A percentile compares a stretch with the other conserved stretches of the same genome.
Evolutionary conservation across 1,140 invertebrate genomes (phyloP).

Genomic region (Leptinotarsa texana): DNA sequence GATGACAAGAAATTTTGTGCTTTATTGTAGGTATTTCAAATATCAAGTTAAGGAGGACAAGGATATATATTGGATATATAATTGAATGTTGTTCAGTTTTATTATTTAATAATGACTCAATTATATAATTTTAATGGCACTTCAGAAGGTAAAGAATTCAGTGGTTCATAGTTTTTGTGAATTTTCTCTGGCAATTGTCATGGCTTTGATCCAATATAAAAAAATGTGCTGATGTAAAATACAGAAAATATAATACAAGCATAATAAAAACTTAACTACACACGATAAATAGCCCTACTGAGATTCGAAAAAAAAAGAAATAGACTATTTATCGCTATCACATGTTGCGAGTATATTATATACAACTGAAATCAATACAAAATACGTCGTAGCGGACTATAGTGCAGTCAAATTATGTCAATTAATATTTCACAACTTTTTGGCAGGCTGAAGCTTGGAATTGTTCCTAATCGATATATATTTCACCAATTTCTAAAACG

Average conservation of each 20-base stretch:
- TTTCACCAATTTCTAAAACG: not conserved
- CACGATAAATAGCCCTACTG: constrained; percentile 40
- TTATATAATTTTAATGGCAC: constrained; percentile 5
- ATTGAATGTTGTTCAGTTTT: not conserved
- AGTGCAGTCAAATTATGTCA: constrained; percentile 8
- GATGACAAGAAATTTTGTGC: too few relatives aligned
- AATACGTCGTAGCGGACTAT: constrained; percentile 9
- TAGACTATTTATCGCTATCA: constrained; percentile 47
- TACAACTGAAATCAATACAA: constrained; percentile 33
- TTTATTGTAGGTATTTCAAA: too few relatives aligned
- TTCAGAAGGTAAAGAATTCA: not conserved
- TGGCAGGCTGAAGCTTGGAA: too few relatives aligned
- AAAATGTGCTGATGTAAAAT: constrained; percentile 24
- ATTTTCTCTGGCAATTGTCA: not conserved
- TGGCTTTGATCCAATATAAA: not conserved
- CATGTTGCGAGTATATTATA: constrained; percentile 49
- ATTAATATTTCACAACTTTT: not conserved
- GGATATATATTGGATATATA: too few relatives aligned
- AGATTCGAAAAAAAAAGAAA: constrained; percentile 25
- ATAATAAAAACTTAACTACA: constrained; percentile 42
- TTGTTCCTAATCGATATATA: too few relatives aligned
- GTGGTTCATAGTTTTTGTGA: not conserved
- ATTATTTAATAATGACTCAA: not conserved
- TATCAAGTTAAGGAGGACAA: too few relatives aligned
- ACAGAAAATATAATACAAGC: constrained; percentile 25